Percentiles rank a stretch among this genome's conserved stretches.
phyloP scores from a whole-genome alignment of 2,888 invertebrate genomes.

The Habroteleia sp. region DNA sequence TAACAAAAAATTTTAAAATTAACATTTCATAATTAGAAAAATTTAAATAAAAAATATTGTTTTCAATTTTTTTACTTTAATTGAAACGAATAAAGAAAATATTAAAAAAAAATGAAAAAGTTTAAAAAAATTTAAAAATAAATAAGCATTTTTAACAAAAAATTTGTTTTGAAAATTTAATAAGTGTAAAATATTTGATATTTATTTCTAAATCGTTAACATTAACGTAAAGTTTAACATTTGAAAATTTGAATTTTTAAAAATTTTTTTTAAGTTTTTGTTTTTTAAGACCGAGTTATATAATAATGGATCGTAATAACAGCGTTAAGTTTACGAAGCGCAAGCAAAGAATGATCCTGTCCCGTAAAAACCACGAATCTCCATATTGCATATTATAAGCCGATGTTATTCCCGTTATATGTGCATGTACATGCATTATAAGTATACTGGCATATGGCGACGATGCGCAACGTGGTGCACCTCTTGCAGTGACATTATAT shows the following conservation, averaged over 20 bases:
- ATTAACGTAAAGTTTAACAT: too few relatives aligned
- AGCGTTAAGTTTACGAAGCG: constrained; percentile 20
- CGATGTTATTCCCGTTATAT: constrained; percentile 44
- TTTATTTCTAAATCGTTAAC: too few relatives aligned
- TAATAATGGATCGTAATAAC: constrained; percentile 41
- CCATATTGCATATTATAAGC: constrained; percentile 49
- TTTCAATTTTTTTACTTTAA: too few relatives aligned
- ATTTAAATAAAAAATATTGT: too few relatives aligned
- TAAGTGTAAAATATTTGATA: too few relatives aligned
- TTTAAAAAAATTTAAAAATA: too few relatives aligned
- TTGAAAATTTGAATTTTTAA: not conserved
- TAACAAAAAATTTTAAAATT: too few relatives aligned
- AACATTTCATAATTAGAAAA: too few relatives aligned
- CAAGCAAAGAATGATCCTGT: constrained; percentile 31
- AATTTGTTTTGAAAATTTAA: too few relatives aligned
- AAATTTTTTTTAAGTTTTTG: constrained; percentile 5
- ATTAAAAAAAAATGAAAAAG: too few relatives aligned
- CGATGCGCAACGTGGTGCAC: constrained; percentile 43
- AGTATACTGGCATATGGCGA: constrained; percentile 53
- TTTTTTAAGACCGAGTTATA: constrained; percentile 8
- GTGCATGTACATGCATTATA: constrained; percentile 52
- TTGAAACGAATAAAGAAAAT: too few relatives aligned
- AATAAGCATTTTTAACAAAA: too few relatives aligned
- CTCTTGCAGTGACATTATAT: constrained; percentile 49
- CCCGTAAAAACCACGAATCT: constrained; percentile 51